These are phyloP conservation scores for Betta splendens DNA, from an alignment of 2,797 vertebrate species.

Conservation along the genomic window DNA sequence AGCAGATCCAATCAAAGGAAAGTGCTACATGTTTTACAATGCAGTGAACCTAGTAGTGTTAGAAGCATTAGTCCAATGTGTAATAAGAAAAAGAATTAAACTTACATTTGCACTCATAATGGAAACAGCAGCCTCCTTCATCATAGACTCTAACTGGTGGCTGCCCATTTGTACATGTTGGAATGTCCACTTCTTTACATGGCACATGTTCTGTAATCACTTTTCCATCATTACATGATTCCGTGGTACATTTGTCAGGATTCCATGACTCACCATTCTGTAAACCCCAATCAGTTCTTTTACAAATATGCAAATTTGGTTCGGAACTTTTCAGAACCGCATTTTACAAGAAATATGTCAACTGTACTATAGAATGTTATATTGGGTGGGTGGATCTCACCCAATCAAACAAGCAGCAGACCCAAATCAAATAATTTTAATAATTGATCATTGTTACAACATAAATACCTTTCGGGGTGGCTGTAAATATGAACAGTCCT, in stretches of 20 bases:
- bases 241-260: conserved; percentile 74
- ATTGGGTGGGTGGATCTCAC: too few species aligned
- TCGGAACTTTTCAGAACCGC: too few species aligned
- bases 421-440: too few species aligned
- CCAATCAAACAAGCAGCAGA: too few species aligned
- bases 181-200: conserved; percentile 63
- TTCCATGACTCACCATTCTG: conserved; percentile 82
- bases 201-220: conserved; percentile 33
- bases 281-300: too few species aligned
- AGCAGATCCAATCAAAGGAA: neutral
- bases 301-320: too few species aligned
- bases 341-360: too few species aligned
- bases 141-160: conserved; percentile 76
- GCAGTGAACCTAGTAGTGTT: too few species aligned
- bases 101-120: conserved; percentile 91
- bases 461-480: conserved; percentile 79
- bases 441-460: neutral
- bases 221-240: conserved; percentile 77
- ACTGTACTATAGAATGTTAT: too few species aligned
- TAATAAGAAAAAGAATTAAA: conserved; percentile 11
- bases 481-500: conserved; percentile 17
- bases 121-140: conserved; percentile 82
- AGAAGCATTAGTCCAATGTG: too few species aligned
- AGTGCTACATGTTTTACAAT: neutral
- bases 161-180: conserved; percentile 80